A percentile compares a stretch with the other conserved stretches of the same genome.
phyloP scores from a whole-genome alignment of 2,888 invertebrate genomes.

The Diachrysia chrysitis region DNA sequence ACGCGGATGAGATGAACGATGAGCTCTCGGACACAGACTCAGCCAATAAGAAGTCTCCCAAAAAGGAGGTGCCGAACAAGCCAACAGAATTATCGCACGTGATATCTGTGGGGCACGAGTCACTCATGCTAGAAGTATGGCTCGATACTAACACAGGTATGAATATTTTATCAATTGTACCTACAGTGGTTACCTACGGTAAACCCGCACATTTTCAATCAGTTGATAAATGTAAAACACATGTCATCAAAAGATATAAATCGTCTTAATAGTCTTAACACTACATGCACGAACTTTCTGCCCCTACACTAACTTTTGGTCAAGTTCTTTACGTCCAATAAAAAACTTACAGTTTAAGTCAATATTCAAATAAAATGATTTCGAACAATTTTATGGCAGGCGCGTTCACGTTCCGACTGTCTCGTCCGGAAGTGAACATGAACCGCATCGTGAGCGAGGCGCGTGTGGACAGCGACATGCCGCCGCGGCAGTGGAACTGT shows the following conservation, averaged over 20 bases:
- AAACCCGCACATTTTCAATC: too few species aligned
- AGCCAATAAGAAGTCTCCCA: conserved; percentile 46
- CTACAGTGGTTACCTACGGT: too few species aligned
- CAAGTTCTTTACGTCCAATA: too few species aligned
- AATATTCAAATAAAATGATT: too few species aligned
- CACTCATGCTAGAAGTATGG: conserved; percentile 90
- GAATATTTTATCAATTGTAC: neutral
- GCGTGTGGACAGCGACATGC: conserved; percentile 79
- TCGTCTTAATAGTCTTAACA: too few species aligned
- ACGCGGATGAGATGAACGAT: conserved; percentile 64
- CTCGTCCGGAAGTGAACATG: conserved; percentile 85
- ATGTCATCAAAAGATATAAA: too few species aligned
- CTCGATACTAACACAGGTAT: conserved; percentile 83
- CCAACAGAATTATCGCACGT: conserved; percentile 83
- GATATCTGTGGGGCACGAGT: conserved; percentile 90
- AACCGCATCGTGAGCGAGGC: conserved; percentile 87
- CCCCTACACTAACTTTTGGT: too few species aligned
- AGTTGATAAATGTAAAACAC: too few species aligned
- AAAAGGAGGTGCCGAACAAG: conserved; percentile 64
- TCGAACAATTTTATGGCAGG: too few species aligned
- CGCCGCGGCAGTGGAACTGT: conserved; percentile 88
- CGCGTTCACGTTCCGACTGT: conserved; percentile 58
- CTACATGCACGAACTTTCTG: too few species aligned
- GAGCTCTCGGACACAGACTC: conserved; percentile 63
- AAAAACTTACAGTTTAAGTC: too few species aligned